Percentiles rank a stretch among this genome's conserved stretches.
Conservation (phyloP, 2,888 invertebrate species). For the Halocaridina rubra region DNA sequence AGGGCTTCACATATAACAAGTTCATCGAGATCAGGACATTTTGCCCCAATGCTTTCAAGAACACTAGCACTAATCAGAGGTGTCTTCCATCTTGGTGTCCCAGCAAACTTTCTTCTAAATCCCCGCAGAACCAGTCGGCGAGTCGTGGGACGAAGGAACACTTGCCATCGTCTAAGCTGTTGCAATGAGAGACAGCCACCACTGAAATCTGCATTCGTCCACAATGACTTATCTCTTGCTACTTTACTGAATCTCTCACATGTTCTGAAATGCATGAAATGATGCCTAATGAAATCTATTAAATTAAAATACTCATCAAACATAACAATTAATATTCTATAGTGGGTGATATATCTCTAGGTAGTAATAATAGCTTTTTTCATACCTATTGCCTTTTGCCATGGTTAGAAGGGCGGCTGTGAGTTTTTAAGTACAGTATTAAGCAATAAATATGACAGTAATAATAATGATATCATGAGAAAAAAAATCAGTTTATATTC, state of each 20-base stretch:
- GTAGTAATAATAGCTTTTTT: too few relatives aligned
- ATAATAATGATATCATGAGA: too few relatives aligned
- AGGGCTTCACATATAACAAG: slow-evolving; percentile 49
- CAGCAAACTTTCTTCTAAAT: slow-evolving; percentile 40
- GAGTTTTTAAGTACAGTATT: too few relatives aligned
- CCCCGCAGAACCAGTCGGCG: slow-evolving; percentile 42
- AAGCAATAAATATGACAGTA: too few relatives aligned
- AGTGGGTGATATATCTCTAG: too few relatives aligned
- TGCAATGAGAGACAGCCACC: slow-evolving; percentile 43
- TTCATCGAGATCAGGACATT: slow-evolving; percentile 51
- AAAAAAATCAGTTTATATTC: too few relatives aligned
- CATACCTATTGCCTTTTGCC: too few relatives aligned
- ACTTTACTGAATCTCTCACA: slow-evolving; percentile 58
- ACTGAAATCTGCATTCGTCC: slow-evolving; percentile 59
- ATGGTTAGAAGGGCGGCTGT: too few relatives aligned
- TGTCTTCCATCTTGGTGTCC: slow-evolving; percentile 38
- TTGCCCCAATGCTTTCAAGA: slow-evolving; percentile 37
- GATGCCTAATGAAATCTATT: too few relatives aligned
- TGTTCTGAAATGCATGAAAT: slow-evolving; percentile 61
- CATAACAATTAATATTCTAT: too few relatives aligned
- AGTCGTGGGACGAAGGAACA: slow-evolving; percentile 28
- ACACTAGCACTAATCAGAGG: slow-evolving; percentile 49
- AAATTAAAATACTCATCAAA: too few relatives aligned
- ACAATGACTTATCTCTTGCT: slow-evolving; percentile 56
- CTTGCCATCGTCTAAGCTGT: slow-evolving; percentile 24